Evolutionary conservation across 2,888 invertebrate species (phyloP), one percentile per base, ranked within the genome.

Genomic region (Brachynemurus nebulosus): DNA sequence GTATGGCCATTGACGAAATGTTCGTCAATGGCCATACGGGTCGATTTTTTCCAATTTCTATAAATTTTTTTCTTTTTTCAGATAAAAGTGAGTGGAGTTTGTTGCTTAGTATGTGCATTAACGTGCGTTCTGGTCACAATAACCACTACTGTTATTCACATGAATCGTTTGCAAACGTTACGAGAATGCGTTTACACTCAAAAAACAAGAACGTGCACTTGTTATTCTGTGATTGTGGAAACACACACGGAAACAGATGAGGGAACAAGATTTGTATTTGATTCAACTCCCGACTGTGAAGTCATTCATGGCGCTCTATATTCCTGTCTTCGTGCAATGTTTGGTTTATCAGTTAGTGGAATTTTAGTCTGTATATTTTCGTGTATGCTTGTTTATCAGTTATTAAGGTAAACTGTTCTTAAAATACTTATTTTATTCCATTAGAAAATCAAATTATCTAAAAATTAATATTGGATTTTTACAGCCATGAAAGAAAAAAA

Each of bases 311-410:
- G 89, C 1, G 85, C 85, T 1, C 69, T 91, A 16, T 90, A 90
- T 65, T 84, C 88, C 55, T 91, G 91, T 56, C 68, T 91, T 23
- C 70, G 90, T 7, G 90, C 88, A 0, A 82, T 91, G 55, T 91
- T 91, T 64, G 90, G 89, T n/a, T 71, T 90, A 23, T 89, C 89
- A 1, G 90, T 91, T 18, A 83, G 85, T 52, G 90, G 90, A 0
- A 90, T 91, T 23, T 72, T 91, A 27, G 84, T 90, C 40, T 90
- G 89, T 65, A 89, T 91, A 52, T 90, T 89, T 61, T 86, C 89
- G 51, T 86, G 88, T 58, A 90, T 91, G 90, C 75, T 91, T 45
- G 85, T 90, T 8, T 91, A 90, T 59, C 90, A 91, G 62, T 69
- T 91, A 48, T 67, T 88, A 42, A 84, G 81, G 82, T 82, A 59